These are phyloP conservation scores for Ornithoptera alexandrae DNA, from an alignment of 2,888 invertebrate genomes.

Conservation along the genomic window DNA sequence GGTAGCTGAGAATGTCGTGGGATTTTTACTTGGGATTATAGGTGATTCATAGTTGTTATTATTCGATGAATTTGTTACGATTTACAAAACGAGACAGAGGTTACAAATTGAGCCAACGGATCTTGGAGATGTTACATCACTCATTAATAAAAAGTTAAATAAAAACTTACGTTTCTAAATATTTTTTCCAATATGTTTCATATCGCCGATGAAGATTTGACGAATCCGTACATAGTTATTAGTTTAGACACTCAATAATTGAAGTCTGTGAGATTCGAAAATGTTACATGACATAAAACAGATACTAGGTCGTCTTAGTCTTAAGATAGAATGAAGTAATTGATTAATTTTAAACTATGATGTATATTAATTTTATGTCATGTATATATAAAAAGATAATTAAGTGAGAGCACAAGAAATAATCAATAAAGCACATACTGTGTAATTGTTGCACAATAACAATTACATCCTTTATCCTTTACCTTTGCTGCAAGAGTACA, in stretches of 20 bases:
- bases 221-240: too few relatives aligned
- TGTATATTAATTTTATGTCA: too few relatives aligned
- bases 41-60: constrained; percentile 35
- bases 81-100: constrained; percentile 23
- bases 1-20: constrained; percentile 42
- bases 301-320: not conserved
- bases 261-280: too few relatives aligned
- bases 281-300: not conserved
- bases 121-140: not conserved
- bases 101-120: constrained; percentile 23
- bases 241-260: too few relatives aligned
- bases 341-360: not conserved
- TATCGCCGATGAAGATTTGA: too few relatives aligned
- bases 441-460: too few relatives aligned
- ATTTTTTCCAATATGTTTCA: too few relatives aligned
- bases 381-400: too few relatives aligned
- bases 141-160: not conserved
- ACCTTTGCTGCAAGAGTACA: not conserved
- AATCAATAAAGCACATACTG: too few relatives aligned
- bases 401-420: too few relatives aligned
- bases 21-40: constrained; percentile 32
- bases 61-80: constrained; percentile 35
- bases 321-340: not conserved
- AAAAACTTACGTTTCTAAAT: too few relatives aligned
- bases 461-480: too few relatives aligned